Percentiles rank a stretch among this genome's conserved stretches.
phyloP scores from a whole-genome alignment of 1,140 invertebrate species.

The Drosophila nikananu region DNA sequence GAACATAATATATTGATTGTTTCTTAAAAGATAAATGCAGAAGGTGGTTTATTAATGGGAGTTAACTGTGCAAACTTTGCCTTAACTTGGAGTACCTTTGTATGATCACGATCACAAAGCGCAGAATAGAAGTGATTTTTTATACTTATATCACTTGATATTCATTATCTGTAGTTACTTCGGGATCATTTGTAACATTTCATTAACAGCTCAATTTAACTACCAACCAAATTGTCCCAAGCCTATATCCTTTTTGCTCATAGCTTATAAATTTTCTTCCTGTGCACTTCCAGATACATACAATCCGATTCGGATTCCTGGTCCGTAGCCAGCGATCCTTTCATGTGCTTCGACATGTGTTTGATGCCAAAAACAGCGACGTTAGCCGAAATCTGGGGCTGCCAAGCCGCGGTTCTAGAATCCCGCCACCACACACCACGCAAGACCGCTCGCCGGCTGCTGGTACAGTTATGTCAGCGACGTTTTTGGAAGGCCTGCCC shows the following conservation, averaged over 20 bases:
- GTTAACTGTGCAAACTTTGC: no score
- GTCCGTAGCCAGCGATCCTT: slow-evolving; percentile 57
- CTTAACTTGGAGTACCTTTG: no score
- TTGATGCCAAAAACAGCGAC: slow-evolving; percentile 82
- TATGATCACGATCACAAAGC: background rate
- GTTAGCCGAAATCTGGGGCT: slow-evolving; percentile 73
- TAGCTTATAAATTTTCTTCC: background rate
- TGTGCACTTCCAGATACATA: background rate
- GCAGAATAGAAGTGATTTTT: background rate
- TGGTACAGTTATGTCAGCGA: slow-evolving; percentile 81
- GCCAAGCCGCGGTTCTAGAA: slow-evolving; percentile 57
- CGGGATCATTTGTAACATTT: background rate
- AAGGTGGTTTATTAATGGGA: background rate
- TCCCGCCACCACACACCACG: slow-evolving; percentile 49
- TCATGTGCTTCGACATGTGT: slow-evolving; percentile 81
- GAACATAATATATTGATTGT: no score
- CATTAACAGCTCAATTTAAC: no score
- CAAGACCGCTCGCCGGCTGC: slow-evolving; percentile 20
- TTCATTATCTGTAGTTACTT: background rate
- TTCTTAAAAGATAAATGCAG: background rate
- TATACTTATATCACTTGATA: no score
- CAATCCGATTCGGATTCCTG: slow-evolving; percentile 22
- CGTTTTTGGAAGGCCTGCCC: slow-evolving; percentile 77
- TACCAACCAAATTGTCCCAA: no score
- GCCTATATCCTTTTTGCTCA: no score